These are phyloP conservation scores for Prorops nasuta DNA, from an alignment of 1,140 invertebrate genomes.

Conservation along the genomic window DNA sequence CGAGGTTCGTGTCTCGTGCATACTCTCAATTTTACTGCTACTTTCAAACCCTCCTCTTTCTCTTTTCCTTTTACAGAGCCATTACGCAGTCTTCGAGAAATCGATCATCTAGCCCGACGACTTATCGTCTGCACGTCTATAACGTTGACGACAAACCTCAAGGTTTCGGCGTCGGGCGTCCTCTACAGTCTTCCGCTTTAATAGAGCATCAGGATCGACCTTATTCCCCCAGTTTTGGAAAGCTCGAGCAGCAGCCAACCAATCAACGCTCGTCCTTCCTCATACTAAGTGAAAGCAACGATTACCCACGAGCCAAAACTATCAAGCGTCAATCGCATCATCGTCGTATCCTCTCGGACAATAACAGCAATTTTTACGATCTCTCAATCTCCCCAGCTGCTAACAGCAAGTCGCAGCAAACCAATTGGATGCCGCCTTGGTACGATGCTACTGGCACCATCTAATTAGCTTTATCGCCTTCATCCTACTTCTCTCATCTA, in stretches of 20 bases:
- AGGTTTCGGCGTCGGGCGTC: constrained; percentile 37
- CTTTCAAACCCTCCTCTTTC: too few species aligned
- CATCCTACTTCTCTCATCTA: too few species aligned
- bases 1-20: not conserved
- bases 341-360: too few species aligned
- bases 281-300: constrained; percentile 29
- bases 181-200: constrained; percentile 32
- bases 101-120: constrained; percentile 50
- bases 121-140: constrained; percentile 51
- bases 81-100: too few species aligned
- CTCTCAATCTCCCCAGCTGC: not conserved
- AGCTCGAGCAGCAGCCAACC: constrained; percentile 13
- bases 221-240: constrained; percentile 49
- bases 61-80: too few species aligned
- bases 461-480: too few species aligned
- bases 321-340: constrained; percentile 8
- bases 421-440: constrained; percentile 54
- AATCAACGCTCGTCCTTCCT: constrained; percentile 46
- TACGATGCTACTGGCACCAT: constrained; percentile 49
- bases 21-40: constrained; percentile 11
- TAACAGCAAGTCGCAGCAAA: constrained; percentile 24
- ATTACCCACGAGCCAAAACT: constrained; percentile 15
- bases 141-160: constrained; percentile 51
- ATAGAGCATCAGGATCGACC: constrained; percentile 20
- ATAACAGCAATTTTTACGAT: too few species aligned